Percentiles rank a stretch among this genome's conserved stretches.
Evolutionary conservation across 2,888 invertebrate species (phyloP).

Genomic region (Sclerodermus sp.): DNA sequence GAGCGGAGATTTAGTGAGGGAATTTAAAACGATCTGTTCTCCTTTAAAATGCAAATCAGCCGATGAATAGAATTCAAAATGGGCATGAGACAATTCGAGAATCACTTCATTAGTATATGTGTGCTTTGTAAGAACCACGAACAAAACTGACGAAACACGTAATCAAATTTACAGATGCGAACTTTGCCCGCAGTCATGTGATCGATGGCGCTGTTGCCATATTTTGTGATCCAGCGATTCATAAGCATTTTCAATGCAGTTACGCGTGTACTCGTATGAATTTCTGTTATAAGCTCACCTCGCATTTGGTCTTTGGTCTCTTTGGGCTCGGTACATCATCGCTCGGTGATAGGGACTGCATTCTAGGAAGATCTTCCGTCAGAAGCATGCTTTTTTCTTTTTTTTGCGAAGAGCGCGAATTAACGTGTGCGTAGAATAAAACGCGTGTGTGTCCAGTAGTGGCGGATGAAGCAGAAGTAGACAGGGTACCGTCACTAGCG

Average conservation of each 20-base stretch:
- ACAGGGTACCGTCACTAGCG: too few relatives aligned
- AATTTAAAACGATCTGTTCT: too few relatives aligned
- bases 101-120: too few relatives aligned
- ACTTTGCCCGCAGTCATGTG: constrained; percentile 26
- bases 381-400: constrained; percentile 36
- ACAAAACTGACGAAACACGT: background rate
- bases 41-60: too few relatives aligned
- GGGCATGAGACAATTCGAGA: too few relatives aligned
- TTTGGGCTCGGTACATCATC: constrained; percentile 17
- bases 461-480: too few relatives aligned
- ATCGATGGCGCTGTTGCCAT: constrained; percentile 27
- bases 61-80: too few relatives aligned
- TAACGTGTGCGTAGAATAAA: too few relatives aligned
- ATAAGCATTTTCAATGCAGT: background rate
- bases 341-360: constrained; percentile 61
- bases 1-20: too few relatives aligned
- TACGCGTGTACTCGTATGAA: background rate
- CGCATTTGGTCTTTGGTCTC: constrained; percentile 21
- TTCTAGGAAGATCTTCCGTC: constrained; percentile 60
- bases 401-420: too few relatives aligned
- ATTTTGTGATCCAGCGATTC: constrained; percentile 5
- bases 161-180: constrained; percentile 13
- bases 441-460: too few relatives aligned
- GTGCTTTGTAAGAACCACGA: too few relatives aligned
- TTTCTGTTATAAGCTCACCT: constrained; percentile 27